These are phyloP conservation scores for Corbicula japonica DNA, from an alignment of 2,888 invertebrate species.

Conservation along the genomic window DNA sequence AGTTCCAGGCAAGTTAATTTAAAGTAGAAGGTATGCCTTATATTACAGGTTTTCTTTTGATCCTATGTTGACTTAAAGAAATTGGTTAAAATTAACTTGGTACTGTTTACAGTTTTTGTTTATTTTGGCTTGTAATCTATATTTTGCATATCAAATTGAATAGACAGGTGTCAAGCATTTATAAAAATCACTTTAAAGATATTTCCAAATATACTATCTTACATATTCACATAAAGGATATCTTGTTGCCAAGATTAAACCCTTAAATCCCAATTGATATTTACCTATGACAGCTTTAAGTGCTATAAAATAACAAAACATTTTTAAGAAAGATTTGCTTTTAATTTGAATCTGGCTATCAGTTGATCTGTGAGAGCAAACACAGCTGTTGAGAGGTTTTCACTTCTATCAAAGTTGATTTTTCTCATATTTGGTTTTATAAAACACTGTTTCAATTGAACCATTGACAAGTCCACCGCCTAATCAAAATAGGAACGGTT, in stretches of 20 bases:
- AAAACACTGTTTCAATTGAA: constrained; percentile 23
- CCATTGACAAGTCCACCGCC: constrained; percentile 14
- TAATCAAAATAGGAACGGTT: constrained; percentile 38
- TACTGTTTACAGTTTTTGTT: too few relatives aligned
- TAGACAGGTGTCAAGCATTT: constrained; percentile 11
- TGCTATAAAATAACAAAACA: constrained; percentile 30
- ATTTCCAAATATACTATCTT: background rate
- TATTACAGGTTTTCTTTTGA: too few relatives aligned
- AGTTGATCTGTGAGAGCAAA: constrained; percentile 29
- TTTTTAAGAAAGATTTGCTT: constrained; percentile 43
- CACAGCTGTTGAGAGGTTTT: constrained; percentile 44
- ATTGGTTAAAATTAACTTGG: too few relatives aligned
- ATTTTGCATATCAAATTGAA: too few relatives aligned
- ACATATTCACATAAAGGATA: constrained; percentile 12
- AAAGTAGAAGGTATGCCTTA: too few relatives aligned
- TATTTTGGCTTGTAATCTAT: too few relatives aligned
- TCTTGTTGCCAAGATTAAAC: constrained; percentile 22
- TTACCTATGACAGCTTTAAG: constrained; percentile 28
- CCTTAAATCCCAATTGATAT: constrained; percentile 31
- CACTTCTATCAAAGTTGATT: constrained; percentile 27
- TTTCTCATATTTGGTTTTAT: constrained; percentile 21
- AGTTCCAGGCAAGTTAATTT: too few relatives aligned
- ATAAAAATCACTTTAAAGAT: constrained; percentile 7
- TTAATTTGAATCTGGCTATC: constrained; percentile 40
- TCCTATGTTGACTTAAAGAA: too few relatives aligned